Evolutionary conservation across 2,113 vertebrate species (phyloP), one percentile per base, ranked within the genome.

Genomic region (Psettodes erumei): DNA sequence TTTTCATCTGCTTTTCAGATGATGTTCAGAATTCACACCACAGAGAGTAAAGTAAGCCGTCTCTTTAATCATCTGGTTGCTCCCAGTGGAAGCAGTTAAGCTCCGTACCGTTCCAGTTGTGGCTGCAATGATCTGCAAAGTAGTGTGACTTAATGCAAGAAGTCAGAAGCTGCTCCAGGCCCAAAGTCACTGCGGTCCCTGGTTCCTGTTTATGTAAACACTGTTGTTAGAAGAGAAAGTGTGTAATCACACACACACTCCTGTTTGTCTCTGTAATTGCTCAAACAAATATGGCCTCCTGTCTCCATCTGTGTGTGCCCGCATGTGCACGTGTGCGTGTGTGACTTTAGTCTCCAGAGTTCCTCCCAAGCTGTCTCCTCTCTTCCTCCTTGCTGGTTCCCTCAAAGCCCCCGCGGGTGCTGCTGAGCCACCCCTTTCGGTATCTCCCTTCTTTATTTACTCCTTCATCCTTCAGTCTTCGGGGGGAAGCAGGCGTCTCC

Each of bases 171-270:
- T 70, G 71, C 82, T 85, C 1, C 3, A 75, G 71, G 73, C 79
- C 72, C 43, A 37, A 19, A 54, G 65, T 48, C 73, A 58, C 59
- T 70, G 64, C 64, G 23, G 38, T 64, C 63, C 50, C 32, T 16
- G 71, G 38, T 58, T 75, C 61, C 62, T 77, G 74, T 79, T 83
- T 67, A 59, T 81, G 72, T 74, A 84, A 84, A 83, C 83, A 80
- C 67, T 64, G 76, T 67, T 45, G 55, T 64, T 66, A 61, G 58
- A 60, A 60, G 77, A 48, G 12, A 42, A 54, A 64, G 64, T 67
- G 48, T 80, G 56, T 67, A 82, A 85, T 75, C 58, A 59, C 50
- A 54, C 47, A 28, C 58, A 56, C 42, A 27, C 60, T 32, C 58
- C 21, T 72, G 60, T 67, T 63, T 56, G 48, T 71, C 38, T 77